A percentile compares a stretch with the other conserved stretches of the same genome.
Evolutionary conservation across 1,140 invertebrate genomes (phyloP).

Genomic region (Bathynomus jamesi): DNA sequence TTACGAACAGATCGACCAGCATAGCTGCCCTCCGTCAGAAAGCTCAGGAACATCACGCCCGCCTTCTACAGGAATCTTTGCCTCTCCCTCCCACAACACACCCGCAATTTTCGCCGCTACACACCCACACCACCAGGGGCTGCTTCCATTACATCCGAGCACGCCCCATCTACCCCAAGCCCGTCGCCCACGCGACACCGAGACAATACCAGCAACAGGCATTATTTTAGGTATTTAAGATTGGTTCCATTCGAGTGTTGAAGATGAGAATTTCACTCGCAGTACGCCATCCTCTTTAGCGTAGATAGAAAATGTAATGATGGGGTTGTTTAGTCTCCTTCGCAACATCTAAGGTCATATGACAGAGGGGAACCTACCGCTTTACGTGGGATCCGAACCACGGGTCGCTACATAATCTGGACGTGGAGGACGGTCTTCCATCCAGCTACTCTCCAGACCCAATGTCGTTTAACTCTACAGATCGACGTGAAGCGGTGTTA

Average conservation of each 20-base stretch:
- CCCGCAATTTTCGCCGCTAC: neutral
- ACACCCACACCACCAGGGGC: neutral
- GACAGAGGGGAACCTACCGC: too few species aligned
- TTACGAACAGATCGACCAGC: conserved; percentile 44
- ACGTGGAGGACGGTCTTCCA: too few species aligned
- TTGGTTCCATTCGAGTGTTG: neutral
- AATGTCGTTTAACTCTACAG: too few species aligned
- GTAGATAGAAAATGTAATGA: too few species aligned
- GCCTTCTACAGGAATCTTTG: conserved; percentile 9
- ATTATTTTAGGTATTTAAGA: neutral
- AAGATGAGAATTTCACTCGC: too few species aligned
- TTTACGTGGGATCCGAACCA: too few species aligned
- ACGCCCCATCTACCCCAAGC: neutral
- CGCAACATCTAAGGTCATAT: too few species aligned
- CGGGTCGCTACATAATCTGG: too few species aligned
- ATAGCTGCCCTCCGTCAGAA: conserved; percentile 87
- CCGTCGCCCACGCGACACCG: neutral
- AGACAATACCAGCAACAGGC: neutral
- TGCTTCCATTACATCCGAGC: neutral
- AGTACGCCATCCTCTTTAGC: too few species aligned
- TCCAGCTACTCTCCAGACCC: too few species aligned
- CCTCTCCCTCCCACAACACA: neutral
- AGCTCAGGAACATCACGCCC: conserved; percentile 69
- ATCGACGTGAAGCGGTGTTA: too few species aligned
- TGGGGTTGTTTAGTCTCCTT: too few species aligned